phyloP scores from a whole-genome alignment of 1,140 invertebrate genomes.

The Berghia stephanieae region DNA sequence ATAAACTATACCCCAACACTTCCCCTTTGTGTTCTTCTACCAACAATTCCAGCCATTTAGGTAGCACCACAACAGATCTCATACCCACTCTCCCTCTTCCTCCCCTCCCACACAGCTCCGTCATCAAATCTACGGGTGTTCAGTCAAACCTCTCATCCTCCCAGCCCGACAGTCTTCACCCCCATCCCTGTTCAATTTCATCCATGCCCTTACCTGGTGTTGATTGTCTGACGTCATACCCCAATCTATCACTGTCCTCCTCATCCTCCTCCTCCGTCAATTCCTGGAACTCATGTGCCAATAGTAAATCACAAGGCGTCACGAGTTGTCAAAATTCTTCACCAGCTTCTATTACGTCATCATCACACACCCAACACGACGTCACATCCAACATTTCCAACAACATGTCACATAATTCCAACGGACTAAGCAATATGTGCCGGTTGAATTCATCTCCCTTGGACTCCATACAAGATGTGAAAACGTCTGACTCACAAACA shows the following conservation, averaged over 20 bases:
- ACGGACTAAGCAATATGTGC: neutral
- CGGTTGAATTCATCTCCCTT: neutral
- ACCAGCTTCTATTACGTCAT: no score
- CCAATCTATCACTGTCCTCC: slow-evolving; percentile 29
- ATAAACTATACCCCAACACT: neutral
- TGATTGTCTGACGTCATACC: no score
- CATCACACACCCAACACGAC: no score
- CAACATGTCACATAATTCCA: no score
- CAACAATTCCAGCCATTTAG: slow-evolving; percentile 31
- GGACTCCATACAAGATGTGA: no score
- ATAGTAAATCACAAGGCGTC: no score
- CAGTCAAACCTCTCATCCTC: slow-evolving; percentile 1
- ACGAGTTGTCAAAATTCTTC: no score
- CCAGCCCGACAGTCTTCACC: neutral
- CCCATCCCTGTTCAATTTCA: slow-evolving; percentile 9
- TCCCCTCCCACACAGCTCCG: slow-evolving; percentile 49
- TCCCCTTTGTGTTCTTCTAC: neutral
- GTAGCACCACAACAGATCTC: slow-evolving; percentile 36
- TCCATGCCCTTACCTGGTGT: slow-evolving; percentile 3
- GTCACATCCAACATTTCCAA: no score
- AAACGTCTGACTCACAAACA: no score
- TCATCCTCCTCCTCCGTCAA: slow-evolving; percentile 24
- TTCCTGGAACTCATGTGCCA: slow-evolving; percentile 1
- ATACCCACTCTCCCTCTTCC: slow-evolving; percentile 36
- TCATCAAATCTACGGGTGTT: slow-evolving; percentile 55